Evolutionary conservation across 2,797 vertebrate species (phyloP).

Genomic region (Sciurus carolinensis): DNA sequence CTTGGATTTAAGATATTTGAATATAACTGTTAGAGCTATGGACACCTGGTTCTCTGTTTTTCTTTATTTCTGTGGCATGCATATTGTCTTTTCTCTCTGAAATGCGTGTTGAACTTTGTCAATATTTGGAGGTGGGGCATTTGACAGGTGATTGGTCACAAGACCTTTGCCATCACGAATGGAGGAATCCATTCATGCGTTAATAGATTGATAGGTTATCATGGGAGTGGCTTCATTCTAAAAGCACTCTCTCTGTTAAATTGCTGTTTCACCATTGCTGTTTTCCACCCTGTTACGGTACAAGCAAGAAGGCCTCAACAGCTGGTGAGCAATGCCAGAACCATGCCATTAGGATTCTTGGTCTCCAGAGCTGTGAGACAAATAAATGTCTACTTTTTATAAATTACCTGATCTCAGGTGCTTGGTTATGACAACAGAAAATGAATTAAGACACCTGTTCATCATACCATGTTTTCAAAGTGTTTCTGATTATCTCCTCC

Average conservation of each 20-base stretch:
- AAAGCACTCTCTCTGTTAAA: background rate
- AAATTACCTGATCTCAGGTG: background rate
- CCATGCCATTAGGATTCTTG: background rate
- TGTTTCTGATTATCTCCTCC: background rate
- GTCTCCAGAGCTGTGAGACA: background rate
- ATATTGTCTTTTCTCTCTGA: background rate
- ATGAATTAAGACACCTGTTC: too few relatives aligned
- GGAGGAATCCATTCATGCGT: background rate
- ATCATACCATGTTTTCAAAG: background rate
- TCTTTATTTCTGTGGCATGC: background rate
- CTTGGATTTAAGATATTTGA: background rate
- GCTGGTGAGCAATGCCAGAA: too few relatives aligned
- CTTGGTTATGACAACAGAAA: background rate
- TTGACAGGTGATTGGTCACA: too few relatives aligned
- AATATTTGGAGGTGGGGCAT: background rate
- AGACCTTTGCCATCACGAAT: background rate
- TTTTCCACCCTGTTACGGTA: background rate
- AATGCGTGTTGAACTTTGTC: background rate
- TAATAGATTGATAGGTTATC: background rate
- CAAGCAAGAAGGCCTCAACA: background rate
- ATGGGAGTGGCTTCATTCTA: background rate
- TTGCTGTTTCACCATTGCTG: background rate
- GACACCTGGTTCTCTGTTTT: background rate
- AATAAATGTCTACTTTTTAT: background rate
- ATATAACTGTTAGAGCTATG: background rate